Conservation (phyloP, 2,888 invertebrate species). For the Aphidius colemani region DNA sequence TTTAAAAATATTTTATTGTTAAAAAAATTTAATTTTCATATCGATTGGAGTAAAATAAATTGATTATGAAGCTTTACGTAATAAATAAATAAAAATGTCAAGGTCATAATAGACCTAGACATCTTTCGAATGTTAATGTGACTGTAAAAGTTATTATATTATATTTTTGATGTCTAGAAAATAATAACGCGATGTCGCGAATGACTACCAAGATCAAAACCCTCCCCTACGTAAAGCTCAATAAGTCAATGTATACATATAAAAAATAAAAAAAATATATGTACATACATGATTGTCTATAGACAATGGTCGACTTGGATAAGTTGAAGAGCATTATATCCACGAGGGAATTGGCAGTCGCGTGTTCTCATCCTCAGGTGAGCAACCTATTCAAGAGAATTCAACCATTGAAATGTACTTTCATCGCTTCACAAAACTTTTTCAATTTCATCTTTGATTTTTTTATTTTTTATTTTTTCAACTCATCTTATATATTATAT, state of each 20-base stretch:
- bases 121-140: too few species aligned
- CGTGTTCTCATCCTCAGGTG: slow-evolving; percentile 48
- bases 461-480: not conserved
- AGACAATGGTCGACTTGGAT: slow-evolving; percentile 22
- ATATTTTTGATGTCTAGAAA: too few species aligned
- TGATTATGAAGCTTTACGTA: too few species aligned
- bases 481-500: too few species aligned
- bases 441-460: not conserved
- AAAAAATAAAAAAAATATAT: too few species aligned
- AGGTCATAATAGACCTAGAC: too few species aligned
- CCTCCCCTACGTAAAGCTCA: not conserved
- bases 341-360: slow-evolving; percentile 45
- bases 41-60: too few species aligned
- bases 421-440: slow-evolving; percentile 4
- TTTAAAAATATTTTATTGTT: too few species aligned
- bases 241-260: not conserved
- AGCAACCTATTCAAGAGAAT: slow-evolving; percentile 37
- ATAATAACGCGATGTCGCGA: slow-evolving; percentile 42
- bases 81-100: too few species aligned
- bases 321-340: slow-evolving; percentile 34
- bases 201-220: slow-evolving; percentile 29
- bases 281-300: too few species aligned
- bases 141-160: too few species aligned
- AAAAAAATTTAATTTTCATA: too few species aligned
- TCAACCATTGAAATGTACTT: slow-evolving; percentile 40